Conservation (phyloP, 1,140 invertebrate genomes). For the Procambarus clarkii region DNA sequence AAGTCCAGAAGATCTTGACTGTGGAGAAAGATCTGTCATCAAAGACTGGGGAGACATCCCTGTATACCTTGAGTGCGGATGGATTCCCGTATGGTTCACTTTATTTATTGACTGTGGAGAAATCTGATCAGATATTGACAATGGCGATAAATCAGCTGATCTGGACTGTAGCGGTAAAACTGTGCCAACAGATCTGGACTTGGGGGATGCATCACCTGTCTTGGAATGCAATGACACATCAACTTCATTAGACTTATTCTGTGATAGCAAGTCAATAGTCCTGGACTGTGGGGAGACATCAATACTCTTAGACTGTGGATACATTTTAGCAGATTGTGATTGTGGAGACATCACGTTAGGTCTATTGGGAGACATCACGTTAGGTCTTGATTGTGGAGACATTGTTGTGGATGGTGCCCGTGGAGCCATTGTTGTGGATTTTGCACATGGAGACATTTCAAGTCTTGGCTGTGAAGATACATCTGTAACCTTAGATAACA, state of each 20-base stretch:
- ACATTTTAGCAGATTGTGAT: neutral
- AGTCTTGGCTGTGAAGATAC: neutral
- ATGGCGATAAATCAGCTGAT: slow-evolving; percentile 49
- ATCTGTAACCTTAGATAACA: slow-evolving; percentile 15
- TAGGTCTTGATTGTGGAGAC: slow-evolving; percentile 15
- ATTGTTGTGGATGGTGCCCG: neutral
- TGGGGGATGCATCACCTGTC: neutral
- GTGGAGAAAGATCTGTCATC: slow-evolving; percentile 11
- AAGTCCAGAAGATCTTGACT: slow-evolving; percentile 11
- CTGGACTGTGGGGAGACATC: slow-evolving; percentile 55
- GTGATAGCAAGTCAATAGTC: slow-evolving; percentile 16
- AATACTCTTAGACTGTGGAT: slow-evolving; percentile 18
- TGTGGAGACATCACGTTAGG: slow-evolving; percentile 2
- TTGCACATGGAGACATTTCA: slow-evolving; percentile 23
- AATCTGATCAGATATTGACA: slow-evolving; percentile 33
- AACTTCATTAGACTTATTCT: neutral
- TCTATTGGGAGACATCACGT: neutral
- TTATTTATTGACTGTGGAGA: slow-evolving; percentile 10
- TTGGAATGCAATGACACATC: neutral
- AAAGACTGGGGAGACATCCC: slow-evolving; percentile 15
- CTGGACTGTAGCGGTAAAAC: slow-evolving; percentile 19
- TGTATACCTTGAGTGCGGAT: slow-evolving; percentile 36
- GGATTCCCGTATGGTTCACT: neutral
- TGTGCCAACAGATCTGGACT: slow-evolving; percentile 1
- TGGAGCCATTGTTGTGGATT: slow-evolving; percentile 3